Evolutionary conservation across 2,113 vertebrate genomes (phyloP).

Genomic region (Megaleporinus macrocephalus): DNA sequence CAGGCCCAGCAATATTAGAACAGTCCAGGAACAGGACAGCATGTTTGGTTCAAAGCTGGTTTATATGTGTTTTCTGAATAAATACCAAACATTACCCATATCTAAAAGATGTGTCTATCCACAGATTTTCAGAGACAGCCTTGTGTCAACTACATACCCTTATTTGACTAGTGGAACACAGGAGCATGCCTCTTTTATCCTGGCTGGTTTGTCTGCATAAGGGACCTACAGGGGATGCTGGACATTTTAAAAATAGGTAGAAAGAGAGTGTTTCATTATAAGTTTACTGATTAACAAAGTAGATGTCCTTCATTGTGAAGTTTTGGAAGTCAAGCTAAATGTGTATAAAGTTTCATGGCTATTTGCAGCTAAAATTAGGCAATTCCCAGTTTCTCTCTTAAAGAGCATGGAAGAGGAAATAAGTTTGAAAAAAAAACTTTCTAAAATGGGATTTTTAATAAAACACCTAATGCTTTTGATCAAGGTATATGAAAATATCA

Average conservation of each 20-base stretch:
- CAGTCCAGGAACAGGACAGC: background rate
- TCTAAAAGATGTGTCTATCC: too few relatives aligned
- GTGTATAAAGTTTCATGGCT: background rate
- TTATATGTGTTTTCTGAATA: too few relatives aligned
- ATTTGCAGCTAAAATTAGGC: constrained; percentile 33
- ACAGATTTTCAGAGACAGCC: too few relatives aligned
- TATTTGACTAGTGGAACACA: too few relatives aligned
- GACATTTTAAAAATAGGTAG: background rate
- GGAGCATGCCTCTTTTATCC: too few relatives aligned
- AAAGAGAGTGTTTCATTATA: background rate
- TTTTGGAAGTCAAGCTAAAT: background rate
- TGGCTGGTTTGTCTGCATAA: background rate
- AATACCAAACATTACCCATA: too few relatives aligned
- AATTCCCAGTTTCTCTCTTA: constrained; percentile 17
- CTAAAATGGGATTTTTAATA: constrained; percentile 39
- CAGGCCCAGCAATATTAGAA: background rate
- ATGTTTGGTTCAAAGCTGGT: too few relatives aligned
- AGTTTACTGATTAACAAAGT: background rate
- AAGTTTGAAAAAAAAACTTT: background rate
- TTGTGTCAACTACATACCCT: too few relatives aligned
- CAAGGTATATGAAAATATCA: constrained; percentile 59
- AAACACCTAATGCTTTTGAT: constrained; percentile 36
- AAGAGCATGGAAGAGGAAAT: background rate
- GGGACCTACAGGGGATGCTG: background rate
- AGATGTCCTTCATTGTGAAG: background rate